phyloP scores from a whole-genome alignment of 2,113 vertebrate species.

The Galbula dea region DNA sequence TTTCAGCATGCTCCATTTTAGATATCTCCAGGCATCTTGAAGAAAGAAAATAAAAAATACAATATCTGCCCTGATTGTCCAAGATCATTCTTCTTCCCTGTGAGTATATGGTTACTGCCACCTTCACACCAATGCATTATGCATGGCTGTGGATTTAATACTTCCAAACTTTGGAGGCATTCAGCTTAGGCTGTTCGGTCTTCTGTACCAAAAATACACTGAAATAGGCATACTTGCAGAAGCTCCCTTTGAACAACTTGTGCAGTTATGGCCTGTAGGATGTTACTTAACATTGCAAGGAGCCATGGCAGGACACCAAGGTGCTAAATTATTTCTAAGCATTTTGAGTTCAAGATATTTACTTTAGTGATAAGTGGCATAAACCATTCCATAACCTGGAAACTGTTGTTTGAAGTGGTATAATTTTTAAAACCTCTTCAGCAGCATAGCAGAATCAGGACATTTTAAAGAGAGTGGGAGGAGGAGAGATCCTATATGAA shows the following conservation, averaged over 20 bases:
- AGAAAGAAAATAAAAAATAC: neutral
- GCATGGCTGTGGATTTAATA: neutral
- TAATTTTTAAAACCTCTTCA: neutral
- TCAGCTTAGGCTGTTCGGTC: neutral
- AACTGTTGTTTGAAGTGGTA: neutral
- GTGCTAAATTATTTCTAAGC: neutral
- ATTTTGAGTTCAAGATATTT: neutral
- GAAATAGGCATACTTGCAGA: neutral
- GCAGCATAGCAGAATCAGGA: neutral
- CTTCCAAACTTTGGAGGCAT: neutral
- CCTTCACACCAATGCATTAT: neutral
- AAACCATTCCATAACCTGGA: neutral
- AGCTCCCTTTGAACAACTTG: neutral
- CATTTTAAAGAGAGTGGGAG: neutral
- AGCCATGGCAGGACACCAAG: neutral
- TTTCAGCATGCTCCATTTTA: neutral
- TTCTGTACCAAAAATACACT: neutral
- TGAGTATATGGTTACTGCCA: fast-evolving
- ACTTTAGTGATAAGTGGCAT: neutral
- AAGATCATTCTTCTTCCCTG: neutral
- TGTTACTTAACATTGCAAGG: neutral
- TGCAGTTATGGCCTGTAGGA: neutral
- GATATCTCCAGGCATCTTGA: neutral
- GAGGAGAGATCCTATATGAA: slow-evolving; percentile 13
- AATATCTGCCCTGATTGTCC: neutral